Conservation (phyloP, 2,888 invertebrate genomes). For the Emmelina monodactyla region DNA sequence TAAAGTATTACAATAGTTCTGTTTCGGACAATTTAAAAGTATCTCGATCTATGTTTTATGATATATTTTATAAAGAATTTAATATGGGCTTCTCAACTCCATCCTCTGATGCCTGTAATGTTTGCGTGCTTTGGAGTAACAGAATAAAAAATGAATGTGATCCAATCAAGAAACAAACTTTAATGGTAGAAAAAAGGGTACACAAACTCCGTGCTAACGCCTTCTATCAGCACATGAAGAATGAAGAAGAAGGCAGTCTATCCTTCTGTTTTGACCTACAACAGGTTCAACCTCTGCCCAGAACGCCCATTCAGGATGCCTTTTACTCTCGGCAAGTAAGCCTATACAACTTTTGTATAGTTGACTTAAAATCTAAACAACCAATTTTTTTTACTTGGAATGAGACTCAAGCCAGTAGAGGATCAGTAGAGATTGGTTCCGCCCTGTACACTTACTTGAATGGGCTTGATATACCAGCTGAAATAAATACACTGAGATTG, state of each 20-base stretch:
- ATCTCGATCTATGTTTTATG: too few species aligned
- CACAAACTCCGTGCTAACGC: background rate
- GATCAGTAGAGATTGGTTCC: constrained; percentile 18
- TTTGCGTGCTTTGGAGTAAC: too few species aligned
- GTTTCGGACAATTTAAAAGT: constrained; percentile 8
- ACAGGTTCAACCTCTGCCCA: background rate
- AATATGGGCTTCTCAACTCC: too few species aligned
- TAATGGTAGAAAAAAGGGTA: constrained; percentile 12
- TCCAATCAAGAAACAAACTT: background rate
- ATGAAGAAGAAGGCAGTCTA: background rate
- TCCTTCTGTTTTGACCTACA: background rate
- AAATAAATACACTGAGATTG: constrained; percentile 14
- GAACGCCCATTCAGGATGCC: background rate
- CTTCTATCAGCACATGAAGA: background rate
- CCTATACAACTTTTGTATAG: constrained; percentile 18
- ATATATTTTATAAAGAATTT: too few species aligned
- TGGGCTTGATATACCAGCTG: constrained; percentile 11
- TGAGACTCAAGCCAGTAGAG: constrained; percentile 18
- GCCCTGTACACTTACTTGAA: constrained; percentile 13
- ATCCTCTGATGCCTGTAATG: too few species aligned
- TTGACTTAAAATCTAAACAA: constrained; percentile 14
- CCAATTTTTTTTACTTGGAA: constrained; percentile 21
- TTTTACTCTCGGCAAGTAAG: constrained; percentile 14
- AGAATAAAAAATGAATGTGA: constrained; percentile 14
- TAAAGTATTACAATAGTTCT: constrained; percentile 16